A percentile compares a stretch with the other conserved stretches of the same genome.
These are phyloP conservation scores for Mobula hypostoma DNA, from an alignment of 2,113 vertebrate genomes.

Conservation along the genomic window DNA sequence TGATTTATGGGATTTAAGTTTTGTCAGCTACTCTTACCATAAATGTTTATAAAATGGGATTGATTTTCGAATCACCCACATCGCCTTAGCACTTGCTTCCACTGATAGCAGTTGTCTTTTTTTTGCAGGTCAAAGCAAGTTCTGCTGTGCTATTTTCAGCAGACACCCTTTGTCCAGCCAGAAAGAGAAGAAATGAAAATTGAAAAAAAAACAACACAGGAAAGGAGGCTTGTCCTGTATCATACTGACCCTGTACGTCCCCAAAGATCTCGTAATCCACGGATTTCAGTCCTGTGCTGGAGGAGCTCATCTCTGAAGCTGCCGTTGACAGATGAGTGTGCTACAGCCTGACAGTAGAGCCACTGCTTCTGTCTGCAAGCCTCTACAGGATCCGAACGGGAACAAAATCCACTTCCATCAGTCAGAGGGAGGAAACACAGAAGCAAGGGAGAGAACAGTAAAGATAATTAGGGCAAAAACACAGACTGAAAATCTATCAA, in stretches of 20 bases:
- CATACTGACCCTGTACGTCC: constrained; percentile 47
- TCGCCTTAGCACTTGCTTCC: background rate
- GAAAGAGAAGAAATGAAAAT: background rate
- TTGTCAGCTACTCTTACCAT: background rate
- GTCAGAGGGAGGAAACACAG: background rate
- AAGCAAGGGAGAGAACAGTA: too few species aligned
- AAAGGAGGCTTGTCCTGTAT: background rate
- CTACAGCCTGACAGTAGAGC: background rate
- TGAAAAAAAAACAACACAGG: background rate
- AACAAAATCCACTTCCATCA: background rate
- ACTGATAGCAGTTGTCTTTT: background rate
- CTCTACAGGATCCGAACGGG: background rate
- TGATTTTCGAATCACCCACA: background rate
- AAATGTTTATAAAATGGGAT: background rate
- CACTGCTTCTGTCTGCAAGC: background rate
- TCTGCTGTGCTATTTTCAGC: constrained; percentile 19
- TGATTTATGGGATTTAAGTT: background rate
- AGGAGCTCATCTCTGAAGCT: constrained; percentile 40
- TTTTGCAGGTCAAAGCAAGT: background rate
- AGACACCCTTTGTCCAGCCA: background rate
- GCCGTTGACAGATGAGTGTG: background rate
- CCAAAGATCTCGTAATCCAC: constrained; percentile 50
- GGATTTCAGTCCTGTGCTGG: constrained; percentile 41
- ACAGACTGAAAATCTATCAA: background rate
- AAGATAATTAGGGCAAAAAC: background rate